Percentiles rank a stretch among this genome's conserved stretches.
phyloP scores from a whole-genome alignment of 2,113 vertebrate genomes.

The Colius striatus region DNA sequence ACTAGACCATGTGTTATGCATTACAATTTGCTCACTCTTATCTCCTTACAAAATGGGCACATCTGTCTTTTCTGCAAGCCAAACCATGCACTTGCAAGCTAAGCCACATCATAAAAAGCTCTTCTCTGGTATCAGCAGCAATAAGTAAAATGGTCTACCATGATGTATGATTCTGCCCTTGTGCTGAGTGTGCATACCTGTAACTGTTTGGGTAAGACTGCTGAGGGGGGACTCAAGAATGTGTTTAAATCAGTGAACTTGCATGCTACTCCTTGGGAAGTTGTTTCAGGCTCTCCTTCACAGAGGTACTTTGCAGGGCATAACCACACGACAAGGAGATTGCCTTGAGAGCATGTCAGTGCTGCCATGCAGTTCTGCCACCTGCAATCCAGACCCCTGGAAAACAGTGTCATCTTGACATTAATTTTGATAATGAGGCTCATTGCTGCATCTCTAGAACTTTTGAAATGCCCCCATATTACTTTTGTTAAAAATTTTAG shows the following conservation, averaged over 20 bases:
- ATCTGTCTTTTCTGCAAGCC: neutral
- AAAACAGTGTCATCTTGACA: neutral
- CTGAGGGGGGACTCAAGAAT: rapidly evolving
- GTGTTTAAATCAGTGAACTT: neutral
- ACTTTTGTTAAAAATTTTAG: neutral
- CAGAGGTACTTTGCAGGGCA: neutral
- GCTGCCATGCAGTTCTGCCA: neutral
- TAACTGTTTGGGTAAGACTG: neutral
- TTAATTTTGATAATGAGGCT: neutral
- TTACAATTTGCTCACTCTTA: neutral
- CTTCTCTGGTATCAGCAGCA: neutral
- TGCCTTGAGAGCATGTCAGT: neutral
- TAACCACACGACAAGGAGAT: neutral
- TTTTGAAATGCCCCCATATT: neutral
- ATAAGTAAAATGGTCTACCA: neutral
- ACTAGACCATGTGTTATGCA: neutral
- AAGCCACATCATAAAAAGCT: neutral
- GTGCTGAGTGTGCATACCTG: rapidly evolving
- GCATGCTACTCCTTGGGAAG: rapidly evolving
- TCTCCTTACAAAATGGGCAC: neutral
- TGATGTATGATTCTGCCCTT: neutral
- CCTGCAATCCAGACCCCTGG: neutral
- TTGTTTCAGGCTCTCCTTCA: neutral
- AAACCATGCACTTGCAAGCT: neutral
- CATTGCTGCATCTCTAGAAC: neutral